These are phyloP conservation scores for Notodonta dromedarius DNA, from an alignment of 2,888 invertebrate genomes.

Conservation along the genomic window DNA sequence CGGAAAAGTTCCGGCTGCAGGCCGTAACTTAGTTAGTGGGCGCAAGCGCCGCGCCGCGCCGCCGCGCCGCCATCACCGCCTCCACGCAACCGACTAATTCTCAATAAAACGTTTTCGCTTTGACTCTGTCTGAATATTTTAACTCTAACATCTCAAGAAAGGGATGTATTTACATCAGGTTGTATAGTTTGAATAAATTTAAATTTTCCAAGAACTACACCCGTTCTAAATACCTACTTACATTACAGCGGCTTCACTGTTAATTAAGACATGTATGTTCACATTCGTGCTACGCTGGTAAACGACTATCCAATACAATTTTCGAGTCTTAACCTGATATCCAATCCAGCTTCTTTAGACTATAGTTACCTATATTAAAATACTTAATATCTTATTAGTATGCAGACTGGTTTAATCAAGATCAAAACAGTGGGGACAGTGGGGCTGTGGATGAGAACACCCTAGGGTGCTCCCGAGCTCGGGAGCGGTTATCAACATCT, in stretches of 20 bases:
- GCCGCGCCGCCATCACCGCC: slow-evolving; percentile 7
- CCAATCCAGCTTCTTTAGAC: no score
- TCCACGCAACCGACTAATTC: slow-evolving; percentile 6
- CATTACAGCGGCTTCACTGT: neutral
- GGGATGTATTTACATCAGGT: neutral
- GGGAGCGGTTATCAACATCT: no score
- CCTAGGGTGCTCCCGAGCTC: no score
- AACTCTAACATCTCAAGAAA: slow-evolving; percentile 1
- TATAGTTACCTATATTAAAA: no score
- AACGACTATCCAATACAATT: neutral
- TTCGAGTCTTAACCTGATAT: no score
- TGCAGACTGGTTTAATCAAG: no score
- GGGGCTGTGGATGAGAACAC: no score
- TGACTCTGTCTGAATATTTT: slow-evolving; percentile 1
- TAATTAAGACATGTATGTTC: neutral
- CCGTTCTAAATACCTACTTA: neutral
- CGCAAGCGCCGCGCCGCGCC: neutral
- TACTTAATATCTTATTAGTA: no score
- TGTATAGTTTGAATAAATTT: neutral
- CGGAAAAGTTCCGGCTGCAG: neutral
- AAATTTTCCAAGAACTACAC: neutral
- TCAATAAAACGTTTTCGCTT: slow-evolving; percentile 8
- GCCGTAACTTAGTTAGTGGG: slow-evolving; percentile 4
- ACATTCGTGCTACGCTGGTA: neutral
- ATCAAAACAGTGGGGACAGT: no score